A percentile compares a stretch with the other conserved stretches of the same genome.
Evolutionary conservation across 2,113 vertebrate species (phyloP).

Genomic region (Thymallus thymallus): DNA sequence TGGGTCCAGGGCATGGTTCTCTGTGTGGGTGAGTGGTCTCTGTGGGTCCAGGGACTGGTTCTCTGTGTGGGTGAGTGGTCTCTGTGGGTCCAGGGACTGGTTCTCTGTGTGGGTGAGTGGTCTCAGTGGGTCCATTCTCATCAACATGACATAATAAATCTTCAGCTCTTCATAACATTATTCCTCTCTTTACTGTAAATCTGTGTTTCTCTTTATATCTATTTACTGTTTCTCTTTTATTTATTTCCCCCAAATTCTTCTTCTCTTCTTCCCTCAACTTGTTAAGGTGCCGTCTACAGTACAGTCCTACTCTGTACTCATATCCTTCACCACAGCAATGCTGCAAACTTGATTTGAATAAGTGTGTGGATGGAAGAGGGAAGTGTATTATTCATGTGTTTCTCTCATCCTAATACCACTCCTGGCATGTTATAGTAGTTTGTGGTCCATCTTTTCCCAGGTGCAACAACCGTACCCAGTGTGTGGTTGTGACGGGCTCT

Average conservation of each 20-base stretch:
- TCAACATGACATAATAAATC: conserved; percentile 47
- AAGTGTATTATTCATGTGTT: not conserved
- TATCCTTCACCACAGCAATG: conserved; percentile 48
- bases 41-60: conserved; percentile 40
- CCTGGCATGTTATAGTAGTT: not conserved
- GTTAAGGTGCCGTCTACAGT: no score
- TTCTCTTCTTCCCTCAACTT: no score
- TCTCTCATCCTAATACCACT: not conserved
- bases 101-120: conserved; percentile 29
- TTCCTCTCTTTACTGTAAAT: conserved; percentile 21
- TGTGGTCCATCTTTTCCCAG: conserved; percentile 79
- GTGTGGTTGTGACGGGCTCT: conserved; percentile 97
- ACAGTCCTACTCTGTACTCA: conserved; percentile 28
- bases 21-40: not conserved
- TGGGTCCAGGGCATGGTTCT: conserved; percentile 53
- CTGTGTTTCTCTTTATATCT: no score
- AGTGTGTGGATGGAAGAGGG: not conserved
- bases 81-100: conserved; percentile 25
- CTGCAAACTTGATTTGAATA: conserved; percentile 22
- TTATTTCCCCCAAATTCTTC: conserved; percentile 6
- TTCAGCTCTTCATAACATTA: conserved; percentile 12
- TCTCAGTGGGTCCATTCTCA: conserved; percentile 7
- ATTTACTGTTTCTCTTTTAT: no score
- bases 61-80: conserved; percentile 16
- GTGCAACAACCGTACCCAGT: conserved; percentile 99